These are phyloP conservation scores for Eurystomus gularis DNA, from an alignment of 2,113 vertebrate genomes.

Conservation along the genomic window DNA sequence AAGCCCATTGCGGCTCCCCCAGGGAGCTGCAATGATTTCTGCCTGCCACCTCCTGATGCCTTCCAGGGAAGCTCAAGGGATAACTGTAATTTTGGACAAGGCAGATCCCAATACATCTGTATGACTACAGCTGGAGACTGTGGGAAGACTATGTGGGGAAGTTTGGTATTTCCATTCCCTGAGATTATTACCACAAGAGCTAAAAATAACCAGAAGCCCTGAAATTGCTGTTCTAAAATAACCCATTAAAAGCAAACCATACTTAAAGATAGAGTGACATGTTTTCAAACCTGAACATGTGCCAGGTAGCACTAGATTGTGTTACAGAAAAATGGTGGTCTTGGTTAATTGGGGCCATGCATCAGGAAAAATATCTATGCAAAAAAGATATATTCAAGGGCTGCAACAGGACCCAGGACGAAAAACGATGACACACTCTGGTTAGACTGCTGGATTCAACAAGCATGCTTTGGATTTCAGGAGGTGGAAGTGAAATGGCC, in stretches of 20 bases:
- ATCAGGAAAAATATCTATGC: not conserved
- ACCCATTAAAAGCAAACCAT: not conserved
- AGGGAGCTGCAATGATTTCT: not conserved
- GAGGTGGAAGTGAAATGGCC: not conserved
- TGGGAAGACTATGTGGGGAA: not conserved
- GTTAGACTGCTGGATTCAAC: not conserved
- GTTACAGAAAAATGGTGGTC: not conserved
- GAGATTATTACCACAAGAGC: not conserved
- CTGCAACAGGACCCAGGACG: not conserved
- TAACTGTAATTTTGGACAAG: not conserved
- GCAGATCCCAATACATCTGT: not conserved
- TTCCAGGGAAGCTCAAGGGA: not conserved
- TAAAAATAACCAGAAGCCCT: not conserved
- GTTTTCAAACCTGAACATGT: not conserved
- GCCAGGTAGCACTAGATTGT: not conserved
- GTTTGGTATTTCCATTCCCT: not conserved
- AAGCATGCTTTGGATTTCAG: not conserved
- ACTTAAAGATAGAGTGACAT: not conserved
- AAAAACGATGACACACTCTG: not conserved
- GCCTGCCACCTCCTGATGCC: not conserved
- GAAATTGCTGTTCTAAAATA: not conserved
- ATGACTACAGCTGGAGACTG: not conserved
- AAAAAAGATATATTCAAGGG: not conserved
- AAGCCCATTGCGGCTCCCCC: fast-evolving
- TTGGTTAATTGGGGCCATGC: not conserved